phyloP scores from a whole-genome alignment of 2,888 invertebrate species.

The Thecophora atra region DNA sequence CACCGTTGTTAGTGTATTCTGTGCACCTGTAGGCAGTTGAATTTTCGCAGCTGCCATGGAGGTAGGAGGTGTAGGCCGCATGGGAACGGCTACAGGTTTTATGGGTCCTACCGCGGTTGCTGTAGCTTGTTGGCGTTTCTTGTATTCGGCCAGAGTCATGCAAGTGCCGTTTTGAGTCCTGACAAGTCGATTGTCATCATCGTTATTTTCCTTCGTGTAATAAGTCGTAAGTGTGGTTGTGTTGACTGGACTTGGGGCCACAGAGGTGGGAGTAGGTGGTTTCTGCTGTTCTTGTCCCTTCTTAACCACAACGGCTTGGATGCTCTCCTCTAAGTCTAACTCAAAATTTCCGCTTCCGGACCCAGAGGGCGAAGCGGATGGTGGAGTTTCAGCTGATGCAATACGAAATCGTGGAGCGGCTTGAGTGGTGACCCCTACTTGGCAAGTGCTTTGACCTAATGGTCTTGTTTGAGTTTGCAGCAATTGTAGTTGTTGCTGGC shows the following conservation, averaged over 20 bases:
- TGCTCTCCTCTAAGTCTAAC: slow-evolving; percentile 63
- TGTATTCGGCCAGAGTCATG: slow-evolving; percentile 61
- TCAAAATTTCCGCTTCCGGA: slow-evolving; percentile 45
- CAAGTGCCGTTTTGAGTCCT: slow-evolving; percentile 58
- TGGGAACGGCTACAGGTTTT: slow-evolving; percentile 27
- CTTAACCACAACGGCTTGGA: slow-evolving; percentile 63
- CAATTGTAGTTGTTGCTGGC: slow-evolving; percentile 49
- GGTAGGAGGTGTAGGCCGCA: slow-evolving; percentile 42
- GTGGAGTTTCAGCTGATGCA: slow-evolving; percentile 38
- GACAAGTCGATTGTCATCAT: slow-evolving; percentile 56
- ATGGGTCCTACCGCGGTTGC: background rate
- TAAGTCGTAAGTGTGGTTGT: slow-evolving; percentile 59
- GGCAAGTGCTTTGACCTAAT: slow-evolving; percentile 34
- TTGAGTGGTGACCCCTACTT: slow-evolving; percentile 23
- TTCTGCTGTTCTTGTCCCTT: slow-evolving; percentile 56
- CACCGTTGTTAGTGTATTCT: slow-evolving; percentile 40
- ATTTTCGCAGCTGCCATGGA: slow-evolving; percentile 44
- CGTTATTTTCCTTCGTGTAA: slow-evolving; percentile 51
- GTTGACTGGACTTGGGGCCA: slow-evolving; percentile 37
- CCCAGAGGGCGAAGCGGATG: slow-evolving; percentile 25
- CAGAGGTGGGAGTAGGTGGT: slow-evolving; percentile 44
- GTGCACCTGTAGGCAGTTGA: slow-evolving; percentile 45
- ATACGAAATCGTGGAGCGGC: slow-evolving; percentile 41
- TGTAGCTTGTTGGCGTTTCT: slow-evolving; percentile 51
- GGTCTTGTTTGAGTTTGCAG: slow-evolving; percentile 46